These are phyloP conservation scores for Chloebia gouldiae DNA, from an alignment of 2,113 vertebrate species.

Conservation along the genomic window DNA sequence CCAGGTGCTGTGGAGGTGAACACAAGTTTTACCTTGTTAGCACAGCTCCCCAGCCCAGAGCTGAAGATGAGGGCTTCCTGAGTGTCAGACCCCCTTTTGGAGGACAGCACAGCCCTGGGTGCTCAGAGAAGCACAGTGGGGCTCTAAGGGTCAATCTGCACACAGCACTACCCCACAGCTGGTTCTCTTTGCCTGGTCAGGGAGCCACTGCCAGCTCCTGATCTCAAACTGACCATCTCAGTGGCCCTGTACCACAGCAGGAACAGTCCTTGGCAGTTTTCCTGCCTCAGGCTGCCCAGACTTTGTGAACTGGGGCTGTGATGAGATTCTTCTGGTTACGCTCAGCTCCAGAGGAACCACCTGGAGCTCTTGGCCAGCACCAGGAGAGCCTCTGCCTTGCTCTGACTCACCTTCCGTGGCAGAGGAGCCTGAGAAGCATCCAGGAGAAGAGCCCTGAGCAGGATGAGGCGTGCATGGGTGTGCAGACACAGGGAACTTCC, in stretches of 20 bases:
- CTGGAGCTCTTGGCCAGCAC: neutral
- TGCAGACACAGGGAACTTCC: constrained; percentile 6
- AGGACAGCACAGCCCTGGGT: neutral
- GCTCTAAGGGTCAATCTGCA: neutral
- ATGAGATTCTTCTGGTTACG: neutral
- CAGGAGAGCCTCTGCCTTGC: neutral
- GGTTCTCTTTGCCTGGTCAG: neutral
- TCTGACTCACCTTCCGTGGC: constrained; percentile 9
- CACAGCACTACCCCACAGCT: neutral
- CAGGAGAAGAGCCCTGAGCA: neutral
- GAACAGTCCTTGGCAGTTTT: neutral
- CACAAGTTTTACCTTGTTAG: neutral
- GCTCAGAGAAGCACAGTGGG: neutral
- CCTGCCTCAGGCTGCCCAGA: neutral
- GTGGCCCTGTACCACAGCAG: neutral
- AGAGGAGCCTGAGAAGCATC: neutral
- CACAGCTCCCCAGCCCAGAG: neutral
- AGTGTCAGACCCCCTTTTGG: neutral
- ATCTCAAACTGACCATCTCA: neutral
- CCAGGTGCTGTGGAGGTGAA: neutral
- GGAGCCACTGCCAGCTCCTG: neutral
- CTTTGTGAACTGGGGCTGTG: rapidly evolving
- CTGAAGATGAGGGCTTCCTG: neutral
- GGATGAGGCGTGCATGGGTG: neutral
- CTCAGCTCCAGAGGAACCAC: constrained; percentile 36